Conservation (phyloP, 2,888 invertebrate species). For the Eupithecia insigniata region DNA sequence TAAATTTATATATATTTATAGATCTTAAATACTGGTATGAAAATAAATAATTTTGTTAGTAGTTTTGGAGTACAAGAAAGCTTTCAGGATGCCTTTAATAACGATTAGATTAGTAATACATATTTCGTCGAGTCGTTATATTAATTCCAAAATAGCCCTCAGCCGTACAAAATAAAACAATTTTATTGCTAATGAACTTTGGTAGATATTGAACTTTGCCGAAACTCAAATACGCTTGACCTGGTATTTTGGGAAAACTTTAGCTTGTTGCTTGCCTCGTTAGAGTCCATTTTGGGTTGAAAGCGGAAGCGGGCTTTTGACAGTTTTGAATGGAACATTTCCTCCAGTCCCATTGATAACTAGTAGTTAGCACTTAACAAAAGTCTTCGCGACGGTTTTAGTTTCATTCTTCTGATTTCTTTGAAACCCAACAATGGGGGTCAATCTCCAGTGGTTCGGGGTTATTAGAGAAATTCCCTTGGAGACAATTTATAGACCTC, state of each 20-base stretch:
- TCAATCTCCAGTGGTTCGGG: no score
- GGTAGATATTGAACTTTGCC: not conserved
- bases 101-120: not conserved
- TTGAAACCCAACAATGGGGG: no score
- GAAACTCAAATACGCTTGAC: slow-evolving; percentile 6
- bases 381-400: no score
- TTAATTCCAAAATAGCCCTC: not conserved
- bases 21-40: no score
- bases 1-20: no score
- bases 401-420: no score
- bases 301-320: not conserved
- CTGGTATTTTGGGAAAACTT: slow-evolving; percentile 10
- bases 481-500: no score
- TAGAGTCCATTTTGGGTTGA: not conserved
- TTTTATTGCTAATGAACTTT: slow-evolving; percentile 10
- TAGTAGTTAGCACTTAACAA: not conserved
- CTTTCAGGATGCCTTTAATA: no score
- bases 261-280: not conserved
- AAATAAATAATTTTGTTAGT: not conserved
- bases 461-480: no score
- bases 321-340: not conserved
- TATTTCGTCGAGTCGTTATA: not conserved
- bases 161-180: not conserved
- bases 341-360: not conserved
- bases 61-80: not conserved